phyloP scores from a whole-genome alignment of 1,140 invertebrate species.

The Plutomurus gul region DNA sequence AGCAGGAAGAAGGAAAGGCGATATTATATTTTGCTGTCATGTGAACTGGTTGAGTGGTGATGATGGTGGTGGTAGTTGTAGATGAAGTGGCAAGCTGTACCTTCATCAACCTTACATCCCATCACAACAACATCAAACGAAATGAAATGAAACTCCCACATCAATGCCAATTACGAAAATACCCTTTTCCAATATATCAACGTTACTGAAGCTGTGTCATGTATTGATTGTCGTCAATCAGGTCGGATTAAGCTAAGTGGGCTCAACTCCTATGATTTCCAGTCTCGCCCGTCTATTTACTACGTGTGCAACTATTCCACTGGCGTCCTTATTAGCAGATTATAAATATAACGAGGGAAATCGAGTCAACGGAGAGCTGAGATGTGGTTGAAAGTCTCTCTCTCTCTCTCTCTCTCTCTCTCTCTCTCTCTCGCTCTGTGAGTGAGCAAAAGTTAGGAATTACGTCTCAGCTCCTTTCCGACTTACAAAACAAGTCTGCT shows the following conservation, averaged over 20 bases:
- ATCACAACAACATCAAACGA: background rate
- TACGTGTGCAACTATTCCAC: background rate
- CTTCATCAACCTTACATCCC: too few relatives aligned
- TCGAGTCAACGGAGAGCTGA: background rate
- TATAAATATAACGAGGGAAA: background rate
- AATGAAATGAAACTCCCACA: conserved; percentile 29
- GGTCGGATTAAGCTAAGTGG: conserved; percentile 9
- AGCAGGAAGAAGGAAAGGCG: too few relatives aligned
- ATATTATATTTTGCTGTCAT: too few relatives aligned
- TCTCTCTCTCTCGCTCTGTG: background rate
- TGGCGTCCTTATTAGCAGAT: background rate
- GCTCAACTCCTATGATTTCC: background rate
- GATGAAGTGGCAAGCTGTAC: too few relatives aligned
- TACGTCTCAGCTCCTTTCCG: too few relatives aligned
- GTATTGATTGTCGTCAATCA: conserved; percentile 42
- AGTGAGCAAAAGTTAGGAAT: too few relatives aligned
- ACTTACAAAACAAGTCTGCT: too few relatives aligned
- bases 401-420: background rate
- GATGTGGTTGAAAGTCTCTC: background rate
- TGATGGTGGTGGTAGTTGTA: background rate
- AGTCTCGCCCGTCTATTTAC: background rate
- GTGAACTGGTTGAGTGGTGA: background rate
- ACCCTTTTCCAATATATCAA: conserved; percentile 33
- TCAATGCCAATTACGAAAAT: conserved; percentile 42
- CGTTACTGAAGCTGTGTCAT: background rate